Base-by-base conservation (phyloP, 2,888 invertebrate species). In the Emmelina monodactyla region DNA sequence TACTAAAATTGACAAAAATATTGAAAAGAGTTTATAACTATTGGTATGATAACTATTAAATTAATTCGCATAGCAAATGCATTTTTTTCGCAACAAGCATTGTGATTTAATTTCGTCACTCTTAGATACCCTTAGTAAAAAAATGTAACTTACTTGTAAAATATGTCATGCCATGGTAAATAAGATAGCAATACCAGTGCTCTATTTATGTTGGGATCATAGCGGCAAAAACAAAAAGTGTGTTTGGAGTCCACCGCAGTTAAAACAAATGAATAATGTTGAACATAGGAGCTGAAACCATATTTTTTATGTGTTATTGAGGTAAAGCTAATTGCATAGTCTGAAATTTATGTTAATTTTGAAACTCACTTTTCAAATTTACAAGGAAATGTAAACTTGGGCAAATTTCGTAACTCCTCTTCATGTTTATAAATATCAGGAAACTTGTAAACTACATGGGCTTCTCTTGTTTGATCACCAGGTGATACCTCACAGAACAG, bases 211-310 rank as follows among this genome's bases (percentile, higher is more conserved):
- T 91, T 89, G 3, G 96, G 93, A 63, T 97, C 94, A 67, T 94
- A 95, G 15, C 98, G 89, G 67, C 97, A 97, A 73, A 94, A 98
- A 46, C 97, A 97, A 82, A 94, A 99, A 25, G 94, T 94, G 87
- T 94, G 97, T 80, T 94, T 95, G 15, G 96, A 94, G 62, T 96
- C 94, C 51, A 90, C 85, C 51, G 92, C 94, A 14, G 98, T 99
- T 58, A 98, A 80, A 34, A 97, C 97, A 80, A 98, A 99, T 15
- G 97, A 97, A 71, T 96, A 99, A 55, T 94, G 91, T 68, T 97
- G 94, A 37, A 97, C 92, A 40, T 88, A 88, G 50, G 84, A 82
- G 63, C 94, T 94, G 80, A 46, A 85, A 84, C 53, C 4, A 25
- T 10, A 3, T 3, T n/a, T n/a, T 3, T 25, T 19, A 19, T 6